Base-by-base conservation (phyloP, 2,113 vertebrate species). In the Pongo abelii region DNA sequence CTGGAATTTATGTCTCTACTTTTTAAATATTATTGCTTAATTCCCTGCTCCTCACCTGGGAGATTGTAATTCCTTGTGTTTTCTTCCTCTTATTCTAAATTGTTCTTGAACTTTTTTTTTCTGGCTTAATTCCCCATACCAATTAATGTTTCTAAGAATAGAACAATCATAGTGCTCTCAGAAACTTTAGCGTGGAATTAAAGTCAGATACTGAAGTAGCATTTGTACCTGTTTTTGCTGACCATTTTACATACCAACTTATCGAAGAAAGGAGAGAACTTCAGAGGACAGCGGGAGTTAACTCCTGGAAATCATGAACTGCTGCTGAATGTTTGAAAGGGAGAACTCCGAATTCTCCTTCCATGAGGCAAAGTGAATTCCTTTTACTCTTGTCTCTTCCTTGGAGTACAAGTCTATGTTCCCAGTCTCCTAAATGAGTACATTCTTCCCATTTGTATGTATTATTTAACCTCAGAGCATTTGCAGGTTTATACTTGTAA, bases 401-500 rank as follows among this genome's bases (percentile, higher is more conserved):
- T 94, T 57, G 83, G 61, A 85, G 70, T 61, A 11, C 13, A 30
- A 46, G 20, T 69, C 27, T 48, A 0, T 57, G 17, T 88, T 91
- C 61, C 32, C 16, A 55, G 0, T 75, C 35, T 67, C 59, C 91
- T 77, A 35, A 86, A 48, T 20, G 79, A 38, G 7, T 46, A 80
- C 14, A 1, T 74, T 81, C n/a, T 81, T 88, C 8, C 46, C 43
- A 22, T 70, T 79, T 57, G 3, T 67, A 38, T 32, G 0, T 75
- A 14, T 70, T 91, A n/a, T 61, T 77, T 92, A 77, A 43, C 96
- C n/a, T 84, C 84, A 80, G 50, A 92, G 50, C 32, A 79, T 93
- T 91, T 89, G 48, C 20, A 30, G 9, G 20, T 79, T 84, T 74
- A 38, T 78, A 48, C 4, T 4, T 70, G 3, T 32, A n/a, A 35